Base-by-base conservation (phyloP, 2,888 invertebrate species). In the Labia minor region DNA sequence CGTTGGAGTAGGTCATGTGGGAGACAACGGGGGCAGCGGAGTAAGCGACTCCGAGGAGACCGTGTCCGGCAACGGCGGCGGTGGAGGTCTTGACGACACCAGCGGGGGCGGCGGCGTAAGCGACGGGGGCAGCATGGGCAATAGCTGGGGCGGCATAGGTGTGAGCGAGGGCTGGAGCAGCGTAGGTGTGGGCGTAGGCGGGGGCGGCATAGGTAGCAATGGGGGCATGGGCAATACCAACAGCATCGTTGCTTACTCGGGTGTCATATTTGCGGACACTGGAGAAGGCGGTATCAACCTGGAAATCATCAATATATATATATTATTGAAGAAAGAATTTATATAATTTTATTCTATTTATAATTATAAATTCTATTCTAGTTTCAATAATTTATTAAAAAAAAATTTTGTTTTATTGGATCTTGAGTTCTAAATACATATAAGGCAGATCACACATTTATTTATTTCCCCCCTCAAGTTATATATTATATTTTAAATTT, bases 11-110 rank as follows among this genome's bases (percentile, higher is more conserved):
- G 62, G 80, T 80, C 80, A 84, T 82, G 75, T 84, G 84, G n/a
- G 84, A 82, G 1, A 85, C 84, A 16, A 82, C 80, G 10, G 85
- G 82, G 14, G 84, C 83, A 33, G 84, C 81, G 14, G 83, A 82
- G 72, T 84, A 85, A 0, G 83, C 82, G 18, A 83, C 82, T 49
- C 83, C 83, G n/a, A 84, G 77, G 61, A 83, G 79, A 16, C 68
- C 68, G 64, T 65, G 67, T 37, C 66, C 69, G 49, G 70, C 69
- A 20, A 66, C 66, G 33, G 68, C 67, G 64, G 68, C 62, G 64
- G 68, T 65, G 65, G 68, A 64, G 33, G 69, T 67, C 67, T 65
- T 69, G 37, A 72, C 71, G 11, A 72, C 71, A 26, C 70, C 69
- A 61, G 69, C 70, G 26, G 71, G 70, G 65, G 69, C 66, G 37